Conservation (phyloP, 2,888 invertebrate genomes). For the Lasius fuliginosus region DNA sequence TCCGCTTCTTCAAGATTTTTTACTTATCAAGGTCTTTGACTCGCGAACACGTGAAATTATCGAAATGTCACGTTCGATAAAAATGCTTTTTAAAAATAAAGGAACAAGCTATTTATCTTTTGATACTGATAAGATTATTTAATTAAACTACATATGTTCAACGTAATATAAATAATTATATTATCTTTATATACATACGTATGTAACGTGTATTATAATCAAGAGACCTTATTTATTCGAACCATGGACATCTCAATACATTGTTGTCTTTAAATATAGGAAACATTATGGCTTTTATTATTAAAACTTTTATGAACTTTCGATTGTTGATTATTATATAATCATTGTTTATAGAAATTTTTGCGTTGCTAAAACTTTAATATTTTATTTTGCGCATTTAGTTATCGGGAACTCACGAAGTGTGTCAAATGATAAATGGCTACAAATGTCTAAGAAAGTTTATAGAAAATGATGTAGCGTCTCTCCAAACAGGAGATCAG, state of each 20-base stretch:
- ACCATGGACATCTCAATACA: neutral
- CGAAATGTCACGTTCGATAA: neutral
- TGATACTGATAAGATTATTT: neutral
- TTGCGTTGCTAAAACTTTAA: neutral
- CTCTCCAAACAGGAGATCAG: slow-evolving; percentile 37
- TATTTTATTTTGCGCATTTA: neutral
- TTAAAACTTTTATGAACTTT: neutral
- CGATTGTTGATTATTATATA: neutral
- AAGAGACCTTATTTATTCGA: neutral
- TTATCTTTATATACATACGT: neutral
- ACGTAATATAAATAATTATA: no score
- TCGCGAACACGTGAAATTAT: neutral
- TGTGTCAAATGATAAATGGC: slow-evolving; percentile 32
- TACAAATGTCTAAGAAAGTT: slow-evolving; percentile 24
- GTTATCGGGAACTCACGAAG: slow-evolving; percentile 24
- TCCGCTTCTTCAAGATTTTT: neutral
- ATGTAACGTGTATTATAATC: neutral
- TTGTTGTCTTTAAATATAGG: neutral
- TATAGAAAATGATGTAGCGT: slow-evolving; percentile 28
- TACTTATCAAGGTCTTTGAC: neutral
- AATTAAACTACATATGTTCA: neutral
- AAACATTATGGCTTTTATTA: neutral
- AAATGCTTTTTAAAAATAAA: no score
- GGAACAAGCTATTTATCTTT: neutral
- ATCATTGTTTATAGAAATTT: neutral